Base-by-base conservation (phyloP, 2,113 vertebrate genomes). In the Pituophis catenifer region DNA sequence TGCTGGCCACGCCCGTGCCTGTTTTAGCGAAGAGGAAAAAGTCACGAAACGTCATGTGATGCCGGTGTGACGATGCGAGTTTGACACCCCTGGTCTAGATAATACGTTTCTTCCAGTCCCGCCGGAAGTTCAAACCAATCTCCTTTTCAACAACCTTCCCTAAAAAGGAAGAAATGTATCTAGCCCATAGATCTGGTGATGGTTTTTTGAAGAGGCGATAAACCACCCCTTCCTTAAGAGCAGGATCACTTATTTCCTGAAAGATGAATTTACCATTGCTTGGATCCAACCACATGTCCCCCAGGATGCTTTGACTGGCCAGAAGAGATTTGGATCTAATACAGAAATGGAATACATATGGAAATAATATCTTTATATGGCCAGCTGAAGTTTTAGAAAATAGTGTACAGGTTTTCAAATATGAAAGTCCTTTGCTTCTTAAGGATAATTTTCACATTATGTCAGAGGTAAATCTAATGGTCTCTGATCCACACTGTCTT, bases 401-500 rank as follows among this genome's bases (percentile, higher is more conserved):
- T 38, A 81, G 17, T 38, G 33, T 81, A 7, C 21, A 44, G 8
- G 75, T 81, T 81, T 81, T 44, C 75, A 81, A 81, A 94, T 91
- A 12, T n/a, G 15, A 93, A 93, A 92, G 89, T 57, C 93, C 94
- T 94, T 89, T 94, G 19, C 48, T 94, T 62, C 93, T 89, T 75
- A 89, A 52, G 88, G 94, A 94, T 96, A 94, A 96, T 95, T 91
- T 88, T 75, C 91, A 96, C 50, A 88, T 29, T 86, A 88, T 95
- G 52, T 91, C 89, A 95, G 89, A 90, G 93, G 94, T 0, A 17
- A 89, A 38, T 70, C 91, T 94, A 94, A 57, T 95, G 94, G 94
- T 94, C 93, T 93, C 75, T 53, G 81, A 94, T 96, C 94, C 48
- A 95, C 94, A 33, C 50, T 7, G 0, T 52, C 85, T 52, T 53